These are phyloP conservation scores for Terrapene triunguis DNA, from an alignment of 2,113 vertebrate genomes.

Conservation along the genomic window DNA sequence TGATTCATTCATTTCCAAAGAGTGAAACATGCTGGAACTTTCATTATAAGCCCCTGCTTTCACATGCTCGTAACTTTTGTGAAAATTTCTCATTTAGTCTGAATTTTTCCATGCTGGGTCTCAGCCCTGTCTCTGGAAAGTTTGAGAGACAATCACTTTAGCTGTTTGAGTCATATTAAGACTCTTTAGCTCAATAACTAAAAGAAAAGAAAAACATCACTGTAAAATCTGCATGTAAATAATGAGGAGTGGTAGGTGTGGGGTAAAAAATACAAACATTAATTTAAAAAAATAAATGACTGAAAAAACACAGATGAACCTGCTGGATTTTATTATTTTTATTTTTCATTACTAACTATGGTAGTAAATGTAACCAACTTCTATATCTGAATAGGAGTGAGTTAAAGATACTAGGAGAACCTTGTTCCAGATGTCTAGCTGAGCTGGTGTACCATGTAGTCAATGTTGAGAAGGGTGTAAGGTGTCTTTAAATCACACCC, in stretches of 20 bases:
- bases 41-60: neutral
- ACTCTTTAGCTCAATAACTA: neutral
- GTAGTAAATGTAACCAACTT: neutral
- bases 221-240: neutral
- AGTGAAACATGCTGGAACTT: accelerated
- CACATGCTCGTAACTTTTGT: neutral
- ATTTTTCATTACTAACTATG: neutral
- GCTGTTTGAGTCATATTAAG: neutral
- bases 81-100: neutral
- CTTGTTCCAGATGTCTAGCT: neutral
- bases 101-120: neutral
- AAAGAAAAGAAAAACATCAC: neutral
- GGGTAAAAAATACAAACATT: neutral
- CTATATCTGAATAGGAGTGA: neutral
- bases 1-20: conserved; percentile 12
- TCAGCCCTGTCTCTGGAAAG: neutral
- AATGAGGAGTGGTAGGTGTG: neutral
- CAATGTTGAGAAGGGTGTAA: neutral
- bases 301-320: neutral
- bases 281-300: neutral
- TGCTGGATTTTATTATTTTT: neutral
- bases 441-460: neutral
- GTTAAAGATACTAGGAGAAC: neutral
- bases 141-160: neutral
- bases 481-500: neutral